Evolutionary conservation across 2,888 invertebrate species (phyloP).

Genomic region (Leptopilina drosophilae): DNA sequence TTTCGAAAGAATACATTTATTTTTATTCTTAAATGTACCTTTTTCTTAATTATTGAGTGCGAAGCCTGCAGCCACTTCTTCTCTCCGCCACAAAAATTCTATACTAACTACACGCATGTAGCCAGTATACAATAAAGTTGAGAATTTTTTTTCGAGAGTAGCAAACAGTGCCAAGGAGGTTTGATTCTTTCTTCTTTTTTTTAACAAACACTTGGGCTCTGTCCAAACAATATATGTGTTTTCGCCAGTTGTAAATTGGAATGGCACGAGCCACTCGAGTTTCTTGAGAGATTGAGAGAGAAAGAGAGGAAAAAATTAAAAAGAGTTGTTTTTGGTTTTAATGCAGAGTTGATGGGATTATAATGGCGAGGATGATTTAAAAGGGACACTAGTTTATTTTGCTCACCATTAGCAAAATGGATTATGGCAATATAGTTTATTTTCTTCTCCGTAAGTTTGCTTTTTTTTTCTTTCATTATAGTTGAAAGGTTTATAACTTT

Average conservation of each 20-base stretch:
- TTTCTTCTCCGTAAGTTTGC: background rate
- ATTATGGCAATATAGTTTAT: too few relatives aligned
- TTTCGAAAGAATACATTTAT: too few relatives aligned
- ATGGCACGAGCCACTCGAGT: slow-evolving; percentile 27
- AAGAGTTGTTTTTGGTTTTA: background rate
- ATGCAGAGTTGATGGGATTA: slow-evolving; percentile 25
- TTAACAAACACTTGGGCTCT: slow-evolving; percentile 18
- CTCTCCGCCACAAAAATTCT: too few relatives aligned
- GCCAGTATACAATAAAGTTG: background rate
- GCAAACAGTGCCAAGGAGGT: background rate
- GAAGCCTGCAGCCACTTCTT: too few relatives aligned
- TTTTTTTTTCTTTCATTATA: too few relatives aligned
- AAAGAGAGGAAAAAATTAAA: background rate
- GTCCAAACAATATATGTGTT: slow-evolving; percentile 7
- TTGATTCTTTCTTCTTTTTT: background rate
- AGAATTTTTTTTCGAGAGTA: background rate
- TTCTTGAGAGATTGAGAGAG: background rate
- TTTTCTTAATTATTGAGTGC: too few relatives aligned
- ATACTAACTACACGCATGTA: too few relatives aligned
- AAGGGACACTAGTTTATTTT: slow-evolving; percentile 8
- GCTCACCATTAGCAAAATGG: too few relatives aligned
- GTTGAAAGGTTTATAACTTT: background rate
- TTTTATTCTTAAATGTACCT: too few relatives aligned
- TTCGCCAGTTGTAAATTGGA: background rate
- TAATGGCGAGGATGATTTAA: slow-evolving; percentile 7